Percentiles rank a stretch among this genome's conserved stretches.
phyloP scores from a whole-genome alignment of 2,888 invertebrate genomes.

The Ametastegia equiseti region DNA sequence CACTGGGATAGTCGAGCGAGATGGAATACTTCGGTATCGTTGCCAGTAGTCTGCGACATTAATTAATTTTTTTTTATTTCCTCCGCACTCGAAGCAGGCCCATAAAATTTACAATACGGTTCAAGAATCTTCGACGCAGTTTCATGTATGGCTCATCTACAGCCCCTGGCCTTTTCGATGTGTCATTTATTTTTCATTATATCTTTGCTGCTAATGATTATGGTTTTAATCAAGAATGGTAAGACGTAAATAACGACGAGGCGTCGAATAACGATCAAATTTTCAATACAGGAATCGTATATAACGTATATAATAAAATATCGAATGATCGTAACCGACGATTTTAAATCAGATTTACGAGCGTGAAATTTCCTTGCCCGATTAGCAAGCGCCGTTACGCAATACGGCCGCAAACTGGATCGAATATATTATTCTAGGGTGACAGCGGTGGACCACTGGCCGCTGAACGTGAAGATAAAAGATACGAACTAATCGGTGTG shows the following conservation, averaged over 20 bases:
- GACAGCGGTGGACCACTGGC: slow-evolving; percentile 90
- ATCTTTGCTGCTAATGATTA: background rate
- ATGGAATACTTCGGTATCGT: background rate
- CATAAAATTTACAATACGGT: too few species aligned
- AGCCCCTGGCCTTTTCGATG: too few species aligned
- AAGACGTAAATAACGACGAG: background rate
- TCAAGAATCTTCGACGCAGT: too few species aligned
- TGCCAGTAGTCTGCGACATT: background rate
- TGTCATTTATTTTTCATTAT: too few species aligned
- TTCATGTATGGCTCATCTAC: too few species aligned
- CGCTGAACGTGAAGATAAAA: slow-evolving; percentile 83
- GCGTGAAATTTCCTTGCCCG: background rate
- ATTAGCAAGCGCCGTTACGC: background rate
- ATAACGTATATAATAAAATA: too few species aligned
- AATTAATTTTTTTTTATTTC: too few species aligned
- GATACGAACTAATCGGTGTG: slow-evolving; percentile 89
- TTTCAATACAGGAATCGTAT: background rate
- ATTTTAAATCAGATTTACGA: background rate
- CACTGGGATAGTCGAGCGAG: background rate
- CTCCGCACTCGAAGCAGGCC: background rate
- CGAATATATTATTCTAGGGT: slow-evolving; percentile 78
- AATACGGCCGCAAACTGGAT: background rate
- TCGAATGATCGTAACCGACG: background rate
- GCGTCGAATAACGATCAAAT: background rate
- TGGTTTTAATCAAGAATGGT: background rate